phyloP scores from a whole-genome alignment of 1,140 invertebrate species.

The Apis dorsata region DNA sequence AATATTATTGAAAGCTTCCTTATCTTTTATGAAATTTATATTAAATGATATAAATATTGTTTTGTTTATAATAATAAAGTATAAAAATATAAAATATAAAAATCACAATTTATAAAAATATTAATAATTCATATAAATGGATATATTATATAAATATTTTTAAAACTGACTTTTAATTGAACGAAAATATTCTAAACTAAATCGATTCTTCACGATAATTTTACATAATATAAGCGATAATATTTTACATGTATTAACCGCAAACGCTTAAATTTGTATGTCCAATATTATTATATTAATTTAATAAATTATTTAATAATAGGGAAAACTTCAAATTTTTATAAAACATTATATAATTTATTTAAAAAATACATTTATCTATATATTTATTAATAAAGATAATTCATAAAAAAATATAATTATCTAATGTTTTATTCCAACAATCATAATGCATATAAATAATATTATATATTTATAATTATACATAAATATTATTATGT shows the following conservation, averaged over 20 bases:
- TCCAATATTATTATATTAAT: constrained; percentile 40
- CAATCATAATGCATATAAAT: not conserved
- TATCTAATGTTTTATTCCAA: not conserved
- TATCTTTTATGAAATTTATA: not conserved
- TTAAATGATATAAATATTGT: not conserved
- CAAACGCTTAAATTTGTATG: not conserved
- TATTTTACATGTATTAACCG: too few species aligned
- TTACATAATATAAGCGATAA: not conserved
- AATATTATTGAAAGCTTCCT: not conserved
- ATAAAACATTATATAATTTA: constrained; percentile 21
- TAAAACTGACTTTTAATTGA: not conserved
- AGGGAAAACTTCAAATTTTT: constrained; percentile 31
- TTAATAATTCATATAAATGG: not conserved
- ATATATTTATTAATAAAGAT: not conserved
- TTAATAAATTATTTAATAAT: not conserved
- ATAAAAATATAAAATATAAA: not conserved
- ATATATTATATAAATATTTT: not conserved
- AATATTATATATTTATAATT: not conserved
- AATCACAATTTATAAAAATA: not conserved
- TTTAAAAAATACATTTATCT: not conserved
- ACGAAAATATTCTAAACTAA: not conserved
- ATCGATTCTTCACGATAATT: not conserved
- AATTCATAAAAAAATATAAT: not conserved
- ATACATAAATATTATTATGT: not conserved
- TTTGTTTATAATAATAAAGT: not conserved